These are phyloP conservation scores for Knipowitschia caucasica DNA, from an alignment of 2,797 vertebrate genomes.

Conservation along the genomic window DNA sequence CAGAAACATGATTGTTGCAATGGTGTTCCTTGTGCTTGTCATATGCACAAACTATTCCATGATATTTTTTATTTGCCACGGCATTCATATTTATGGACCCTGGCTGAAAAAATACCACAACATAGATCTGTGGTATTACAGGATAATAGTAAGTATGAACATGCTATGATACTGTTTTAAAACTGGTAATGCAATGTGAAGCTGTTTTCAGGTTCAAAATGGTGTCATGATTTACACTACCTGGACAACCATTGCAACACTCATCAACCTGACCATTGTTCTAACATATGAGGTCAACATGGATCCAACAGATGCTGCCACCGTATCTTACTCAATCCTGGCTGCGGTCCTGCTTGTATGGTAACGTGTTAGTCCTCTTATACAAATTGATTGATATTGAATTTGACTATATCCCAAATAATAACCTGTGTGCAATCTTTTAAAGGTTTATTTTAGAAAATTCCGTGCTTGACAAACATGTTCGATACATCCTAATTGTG, in stretches of 20 bases:
- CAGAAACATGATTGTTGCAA: constrained; percentile 75
- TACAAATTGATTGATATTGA: neutral
- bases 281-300: constrained; percentile 70
- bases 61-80: constrained; percentile 68
- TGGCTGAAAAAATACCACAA: constrained; percentile 80
- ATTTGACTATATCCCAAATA: neutral
- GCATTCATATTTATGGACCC: constrained; percentile 64
- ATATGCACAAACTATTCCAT: constrained; percentile 70
- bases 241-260: constrained; percentile 82
- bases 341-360: constrained; percentile 55
- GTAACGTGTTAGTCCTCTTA: constrained; percentile 42
- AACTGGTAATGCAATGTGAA: neutral
- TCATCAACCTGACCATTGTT: constrained; percentile 81
- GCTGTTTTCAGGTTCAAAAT: constrained; percentile 78
- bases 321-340: constrained; percentile 67
- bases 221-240: constrained; percentile 79
- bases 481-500: constrained; percentile 77
- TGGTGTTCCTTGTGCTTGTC: constrained; percentile 76
- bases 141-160: constrained; percentile 72
- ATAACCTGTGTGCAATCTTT: constrained; percentile 7
- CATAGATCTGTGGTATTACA: constrained; percentile 79
- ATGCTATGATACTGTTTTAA: no score
- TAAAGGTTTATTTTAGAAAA: constrained; percentile 82
- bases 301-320: constrained; percentile 57
- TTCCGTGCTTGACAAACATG: constrained; percentile 73